phyloP scores from a whole-genome alignment of 1,140 invertebrate species.

The Anastrepha ludens region DNA sequence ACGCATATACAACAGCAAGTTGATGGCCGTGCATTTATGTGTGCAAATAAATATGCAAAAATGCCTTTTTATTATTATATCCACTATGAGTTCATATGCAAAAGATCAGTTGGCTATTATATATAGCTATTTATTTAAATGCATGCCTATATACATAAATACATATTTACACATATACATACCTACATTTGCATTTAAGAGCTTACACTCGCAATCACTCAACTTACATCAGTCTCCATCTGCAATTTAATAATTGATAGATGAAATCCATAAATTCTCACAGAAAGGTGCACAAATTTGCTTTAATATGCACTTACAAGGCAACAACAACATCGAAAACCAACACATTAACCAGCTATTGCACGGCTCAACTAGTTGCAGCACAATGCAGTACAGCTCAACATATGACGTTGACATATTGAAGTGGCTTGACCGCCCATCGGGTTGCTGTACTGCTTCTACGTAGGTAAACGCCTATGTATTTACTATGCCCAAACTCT shows the following conservation, averaged over 20 bases:
- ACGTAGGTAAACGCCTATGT: too few species aligned
- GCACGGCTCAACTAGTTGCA: constrained; percentile 4
- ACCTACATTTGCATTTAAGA: not conserved
- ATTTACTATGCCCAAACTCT: not conserved
- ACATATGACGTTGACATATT: constrained; percentile 39
- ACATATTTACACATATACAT: not conserved
- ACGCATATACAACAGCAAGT: not conserved
- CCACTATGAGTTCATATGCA: not conserved
- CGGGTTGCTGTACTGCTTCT: not conserved
- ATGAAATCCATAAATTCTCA: constrained; percentile 41
- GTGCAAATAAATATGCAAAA: not conserved
- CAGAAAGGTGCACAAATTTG: not conserved
- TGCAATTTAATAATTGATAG: constrained; percentile 52
- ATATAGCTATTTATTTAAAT: not conserved
- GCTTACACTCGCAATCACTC: not conserved
- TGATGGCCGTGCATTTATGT: not conserved
- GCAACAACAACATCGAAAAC: not conserved
- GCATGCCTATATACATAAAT: not conserved
- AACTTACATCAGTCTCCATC: constrained; percentile 31
- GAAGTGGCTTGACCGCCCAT: constrained; percentile 6
- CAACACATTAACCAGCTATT: not conserved
- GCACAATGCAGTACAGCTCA: constrained; percentile 28
- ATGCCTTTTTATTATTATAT: not conserved
- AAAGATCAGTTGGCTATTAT: not conserved
- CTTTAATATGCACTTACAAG: not conserved